A percentile compares a stretch with the other conserved stretches of the same genome.
phyloP scores from a whole-genome alignment of 1,140 invertebrate genomes.

The Sycobia sp. region DNA sequence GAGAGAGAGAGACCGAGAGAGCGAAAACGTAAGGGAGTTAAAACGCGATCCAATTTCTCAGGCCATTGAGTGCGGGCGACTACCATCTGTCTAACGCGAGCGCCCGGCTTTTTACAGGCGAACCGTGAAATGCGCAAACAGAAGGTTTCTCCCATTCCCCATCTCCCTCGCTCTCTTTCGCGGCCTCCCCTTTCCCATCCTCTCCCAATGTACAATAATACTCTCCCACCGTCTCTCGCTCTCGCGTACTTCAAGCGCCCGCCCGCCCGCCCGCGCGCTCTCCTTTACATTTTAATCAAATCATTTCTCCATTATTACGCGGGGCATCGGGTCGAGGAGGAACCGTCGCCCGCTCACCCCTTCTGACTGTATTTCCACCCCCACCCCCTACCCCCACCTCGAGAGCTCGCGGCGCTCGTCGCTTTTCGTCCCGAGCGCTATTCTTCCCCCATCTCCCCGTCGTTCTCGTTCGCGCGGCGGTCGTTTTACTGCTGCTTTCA shows the following conservation, averaged over 20 bases:
- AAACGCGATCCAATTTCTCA: conserved; percentile 64
- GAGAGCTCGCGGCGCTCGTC: background rate
- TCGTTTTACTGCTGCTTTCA: background rate
- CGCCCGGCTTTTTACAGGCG: conserved; percentile 58
- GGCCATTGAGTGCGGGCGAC: conserved; percentile 62
- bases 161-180: background rate
- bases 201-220: too few relatives aligned
- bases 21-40: conserved; percentile 61
- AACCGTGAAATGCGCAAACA: conserved; percentile 64
- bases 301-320: conserved; percentile 57
- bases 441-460: background rate
- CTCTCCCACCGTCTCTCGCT: background rate
- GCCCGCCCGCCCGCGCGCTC: conserved; percentile 25
- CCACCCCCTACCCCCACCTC: too few relatives aligned
- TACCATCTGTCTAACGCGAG: conserved; percentile 61
- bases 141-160: conserved; percentile 43
- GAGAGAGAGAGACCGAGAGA: conserved; percentile 17
- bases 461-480: background rate
- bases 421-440: conserved; percentile 29
- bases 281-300: conserved; percentile 64
- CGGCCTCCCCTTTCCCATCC: too few relatives aligned
- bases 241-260: background rate
- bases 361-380: too few relatives aligned
- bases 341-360: too few relatives aligned
- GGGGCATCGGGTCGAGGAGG: too few relatives aligned